phyloP scores from a whole-genome alignment of 2,888 invertebrate species.

The Pollenia amentaria region DNA sequence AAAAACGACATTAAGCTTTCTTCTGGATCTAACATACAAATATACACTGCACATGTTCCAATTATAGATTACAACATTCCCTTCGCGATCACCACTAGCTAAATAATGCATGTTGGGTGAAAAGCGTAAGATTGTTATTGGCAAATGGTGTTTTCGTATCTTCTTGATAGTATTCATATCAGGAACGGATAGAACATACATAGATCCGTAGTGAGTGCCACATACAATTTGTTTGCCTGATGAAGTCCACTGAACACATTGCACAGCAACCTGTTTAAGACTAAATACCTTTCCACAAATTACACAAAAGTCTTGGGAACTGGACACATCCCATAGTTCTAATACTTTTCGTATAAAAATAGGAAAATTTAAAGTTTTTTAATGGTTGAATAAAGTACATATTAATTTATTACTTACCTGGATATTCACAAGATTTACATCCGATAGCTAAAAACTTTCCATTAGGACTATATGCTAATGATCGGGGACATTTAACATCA shows the following conservation, averaged over 20 bases:
- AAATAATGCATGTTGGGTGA: conserved; percentile 81
- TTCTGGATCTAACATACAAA: conserved; percentile 76
- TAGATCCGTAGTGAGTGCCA: conserved; percentile 79
- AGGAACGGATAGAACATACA: conserved; percentile 77
- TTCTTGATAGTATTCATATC: conserved; percentile 74
- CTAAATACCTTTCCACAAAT: conserved; percentile 78
- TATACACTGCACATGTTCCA: conserved; percentile 76
- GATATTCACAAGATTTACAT: conserved; percentile 77
- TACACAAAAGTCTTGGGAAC: conserved; percentile 77
- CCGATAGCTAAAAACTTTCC: conserved; percentile 82
- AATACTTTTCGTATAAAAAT: conserved; percentile 75
- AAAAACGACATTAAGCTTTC: conserved; percentile 77
- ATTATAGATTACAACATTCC: conserved; percentile 79
- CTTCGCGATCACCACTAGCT: conserved; percentile 80
- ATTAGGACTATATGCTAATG: conserved; percentile 80
- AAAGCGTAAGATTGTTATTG: conserved; percentile 80
- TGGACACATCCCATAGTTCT: conserved; percentile 80
- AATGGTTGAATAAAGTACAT: neutral
- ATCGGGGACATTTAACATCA: conserved; percentile 77
- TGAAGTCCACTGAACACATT: conserved; percentile 81
- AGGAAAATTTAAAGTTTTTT: neutral
- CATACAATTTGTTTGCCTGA: conserved; percentile 79
- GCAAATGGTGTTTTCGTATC: conserved; percentile 76
- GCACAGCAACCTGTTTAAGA: conserved; percentile 74
- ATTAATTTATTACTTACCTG: conserved; percentile 75